Evolutionary conservation across 1,140 invertebrate species (phyloP).

Genomic region (Eumeta japonica): DNA sequence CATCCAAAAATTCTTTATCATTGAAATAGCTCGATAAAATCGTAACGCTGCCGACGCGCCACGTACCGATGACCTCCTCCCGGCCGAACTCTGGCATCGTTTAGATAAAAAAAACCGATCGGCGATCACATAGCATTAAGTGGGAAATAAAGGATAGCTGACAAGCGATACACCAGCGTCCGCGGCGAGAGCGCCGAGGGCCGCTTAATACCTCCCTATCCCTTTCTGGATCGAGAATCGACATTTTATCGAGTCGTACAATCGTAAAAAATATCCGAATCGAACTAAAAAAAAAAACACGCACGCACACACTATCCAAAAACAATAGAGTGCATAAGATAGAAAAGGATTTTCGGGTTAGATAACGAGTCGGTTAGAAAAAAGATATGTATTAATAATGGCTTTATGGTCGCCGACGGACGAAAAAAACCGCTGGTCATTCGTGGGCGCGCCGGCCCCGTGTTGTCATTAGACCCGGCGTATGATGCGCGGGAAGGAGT

Average conservation of each 20-base stretch:
- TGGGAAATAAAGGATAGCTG: conserved; percentile 46
- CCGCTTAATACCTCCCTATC: conserved; percentile 39
- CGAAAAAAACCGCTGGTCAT: conserved; percentile 32
- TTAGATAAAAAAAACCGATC: no score
- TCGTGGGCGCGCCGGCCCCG: no score
- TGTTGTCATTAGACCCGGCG: conserved; percentile 34
- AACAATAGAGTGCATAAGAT: conserved; percentile 52
- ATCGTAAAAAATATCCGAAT: conserved; percentile 56
- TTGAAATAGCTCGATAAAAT: no score
- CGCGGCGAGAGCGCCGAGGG: conserved; percentile 40
- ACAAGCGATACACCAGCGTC: conserved; percentile 44
- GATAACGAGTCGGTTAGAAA: conserved; percentile 44
- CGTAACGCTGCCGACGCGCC: no score
- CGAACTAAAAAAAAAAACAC: conserved; percentile 50
- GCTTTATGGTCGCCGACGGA: conserved; percentile 31
- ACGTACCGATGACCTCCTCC: no score
- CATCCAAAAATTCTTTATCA: no score
- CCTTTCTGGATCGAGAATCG: conserved; percentile 51
- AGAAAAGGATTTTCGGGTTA: conserved; percentile 46
- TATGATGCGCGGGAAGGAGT: no score
- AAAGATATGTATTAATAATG: conserved; percentile 54
- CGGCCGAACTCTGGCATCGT: no score
- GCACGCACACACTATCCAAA: no score
- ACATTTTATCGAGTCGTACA: conserved; percentile 46
- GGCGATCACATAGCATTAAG: no score